phyloP scores from a whole-genome alignment of 2,113 vertebrate species.

The Geococcyx californianus region DNA sequence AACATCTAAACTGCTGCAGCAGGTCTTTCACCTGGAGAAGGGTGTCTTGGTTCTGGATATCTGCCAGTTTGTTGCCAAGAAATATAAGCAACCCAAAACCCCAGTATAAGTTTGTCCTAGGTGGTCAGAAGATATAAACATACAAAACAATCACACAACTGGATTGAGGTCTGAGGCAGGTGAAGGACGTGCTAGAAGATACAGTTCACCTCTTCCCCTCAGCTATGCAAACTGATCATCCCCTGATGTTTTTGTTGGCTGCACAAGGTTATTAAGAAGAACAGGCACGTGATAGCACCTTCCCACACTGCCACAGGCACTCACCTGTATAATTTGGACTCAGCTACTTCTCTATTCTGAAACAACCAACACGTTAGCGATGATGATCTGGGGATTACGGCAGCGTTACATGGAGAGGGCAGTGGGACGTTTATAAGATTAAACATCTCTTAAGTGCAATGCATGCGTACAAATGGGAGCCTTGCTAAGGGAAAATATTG shows the following conservation, averaged over 20 bases:
- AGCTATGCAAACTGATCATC: not conserved
- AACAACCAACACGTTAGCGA: fast-evolving
- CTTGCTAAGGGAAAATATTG: not conserved
- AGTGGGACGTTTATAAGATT: not conserved
- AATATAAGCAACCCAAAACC: not conserved
- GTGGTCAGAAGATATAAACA: not conserved
- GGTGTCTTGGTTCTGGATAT: not conserved
- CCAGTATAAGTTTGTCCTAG: not conserved
- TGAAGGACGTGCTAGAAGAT: not conserved
- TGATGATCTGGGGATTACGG: not conserved
- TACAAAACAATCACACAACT: fast-evolving
- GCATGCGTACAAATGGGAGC: not conserved
- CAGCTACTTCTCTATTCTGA: not conserved
- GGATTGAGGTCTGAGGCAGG: not conserved
- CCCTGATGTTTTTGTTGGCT: not conserved
- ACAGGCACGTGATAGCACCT: not conserved
- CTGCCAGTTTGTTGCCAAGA: not conserved
- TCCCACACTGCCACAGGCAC: not conserved
- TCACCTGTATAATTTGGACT: not conserved
- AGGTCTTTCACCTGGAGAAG: not conserved
- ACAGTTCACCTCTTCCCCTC: not conserved
- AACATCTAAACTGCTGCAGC: not conserved
- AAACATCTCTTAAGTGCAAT: not conserved
- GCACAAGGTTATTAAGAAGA: not conserved
- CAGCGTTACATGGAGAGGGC: fast-evolving